Evolutionary conservation across 2,888 invertebrate species (phyloP).

Genomic region (Torymus tubicola): DNA sequence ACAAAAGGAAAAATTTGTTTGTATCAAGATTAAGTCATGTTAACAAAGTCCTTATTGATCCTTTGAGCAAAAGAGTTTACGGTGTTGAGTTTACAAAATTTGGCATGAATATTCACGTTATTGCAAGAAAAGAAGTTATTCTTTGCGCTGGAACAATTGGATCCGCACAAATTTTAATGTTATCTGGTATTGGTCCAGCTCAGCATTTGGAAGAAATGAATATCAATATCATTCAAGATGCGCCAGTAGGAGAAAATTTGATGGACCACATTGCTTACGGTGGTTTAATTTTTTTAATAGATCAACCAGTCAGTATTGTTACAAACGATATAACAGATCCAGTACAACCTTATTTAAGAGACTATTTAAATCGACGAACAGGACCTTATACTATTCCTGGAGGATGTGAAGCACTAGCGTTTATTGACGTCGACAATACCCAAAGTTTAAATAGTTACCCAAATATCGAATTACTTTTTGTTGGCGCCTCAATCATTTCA

Average conservation of each 20-base stretch:
- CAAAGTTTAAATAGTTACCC: slow-evolving; percentile 79
- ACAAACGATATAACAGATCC: slow-evolving; percentile 56
- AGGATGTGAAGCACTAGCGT: slow-evolving; percentile 83
- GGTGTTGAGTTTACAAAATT: slow-evolving; percentile 83
- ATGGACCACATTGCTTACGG: slow-evolving; percentile 84
- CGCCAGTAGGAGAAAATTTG: slow-evolving; percentile 82
- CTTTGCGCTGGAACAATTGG: slow-evolving; percentile 88
- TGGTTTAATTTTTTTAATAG: slow-evolving; percentile 79
- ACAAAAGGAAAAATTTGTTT: slow-evolving; percentile 82
- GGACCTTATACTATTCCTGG: slow-evolving; percentile 82
- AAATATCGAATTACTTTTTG: slow-evolving; percentile 84
- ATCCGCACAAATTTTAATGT: slow-evolving; percentile 86
- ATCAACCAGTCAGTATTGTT: slow-evolving; percentile 73
- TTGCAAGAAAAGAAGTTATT: slow-evolving; percentile 85
- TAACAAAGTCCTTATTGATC: slow-evolving; percentile 83
- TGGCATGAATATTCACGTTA: slow-evolving; percentile 75
- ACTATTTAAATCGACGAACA: slow-evolving; percentile 79
- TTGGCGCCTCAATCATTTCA: slow-evolving; percentile 80
- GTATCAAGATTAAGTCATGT: slow-evolving; percentile 81
- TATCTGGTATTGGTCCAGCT: slow-evolving; percentile 85
- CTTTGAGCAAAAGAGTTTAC: slow-evolving; percentile 80
- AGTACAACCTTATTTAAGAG: slow-evolving; percentile 60
- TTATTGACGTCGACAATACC: slow-evolving; percentile 80
- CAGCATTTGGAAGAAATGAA: slow-evolving; percentile 79
- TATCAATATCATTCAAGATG: slow-evolving; percentile 79